phyloP scores from a whole-genome alignment of 2,888 invertebrate genomes.

The Eilema depressum region DNA sequence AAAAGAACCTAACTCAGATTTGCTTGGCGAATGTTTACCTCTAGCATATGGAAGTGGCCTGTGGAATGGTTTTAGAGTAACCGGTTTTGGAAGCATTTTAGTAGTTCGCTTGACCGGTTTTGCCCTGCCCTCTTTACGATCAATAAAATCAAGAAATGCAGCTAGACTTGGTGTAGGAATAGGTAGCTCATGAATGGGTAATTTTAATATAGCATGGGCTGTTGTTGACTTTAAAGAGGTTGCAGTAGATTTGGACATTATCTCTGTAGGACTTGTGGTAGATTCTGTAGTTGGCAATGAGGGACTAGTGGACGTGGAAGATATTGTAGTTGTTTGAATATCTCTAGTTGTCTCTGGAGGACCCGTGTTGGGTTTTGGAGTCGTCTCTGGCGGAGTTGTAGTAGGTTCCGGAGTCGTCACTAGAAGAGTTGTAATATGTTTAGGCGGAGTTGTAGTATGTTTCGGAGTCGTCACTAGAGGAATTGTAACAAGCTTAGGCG shows the following conservation, averaged over 20 bases:
- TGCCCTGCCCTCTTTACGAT: slow-evolving; percentile 7
- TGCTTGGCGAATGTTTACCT: not conserved
- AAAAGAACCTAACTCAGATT: not conserved
- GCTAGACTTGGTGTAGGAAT: slow-evolving; percentile 16
- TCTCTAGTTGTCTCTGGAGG: not conserved
- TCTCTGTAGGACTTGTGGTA: not conserved
- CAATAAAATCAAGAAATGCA: slow-evolving; percentile 16
- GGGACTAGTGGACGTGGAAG: too few species aligned
- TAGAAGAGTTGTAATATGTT: not conserved
- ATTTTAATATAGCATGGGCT: not conserved
- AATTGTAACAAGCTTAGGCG: not conserved
- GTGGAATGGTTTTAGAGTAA: not conserved
- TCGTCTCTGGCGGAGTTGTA: not conserved
- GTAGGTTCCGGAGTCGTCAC: not conserved
- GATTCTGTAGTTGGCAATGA: not conserved
- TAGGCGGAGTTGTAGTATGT: not conserved
- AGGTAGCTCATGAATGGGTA: not conserved
- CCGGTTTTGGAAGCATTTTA: not conserved
- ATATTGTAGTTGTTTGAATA: not conserved
- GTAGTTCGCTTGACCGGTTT: not conserved
- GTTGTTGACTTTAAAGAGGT: not conserved
- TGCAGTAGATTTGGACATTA: not conserved
- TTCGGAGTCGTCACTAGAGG: not conserved
- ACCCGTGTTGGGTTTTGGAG: not conserved
- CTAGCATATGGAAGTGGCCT: not conserved